Base-by-base conservation (phyloP, 2,113 vertebrate genomes). In the Pyrgilauda ruficollis region DNA sequence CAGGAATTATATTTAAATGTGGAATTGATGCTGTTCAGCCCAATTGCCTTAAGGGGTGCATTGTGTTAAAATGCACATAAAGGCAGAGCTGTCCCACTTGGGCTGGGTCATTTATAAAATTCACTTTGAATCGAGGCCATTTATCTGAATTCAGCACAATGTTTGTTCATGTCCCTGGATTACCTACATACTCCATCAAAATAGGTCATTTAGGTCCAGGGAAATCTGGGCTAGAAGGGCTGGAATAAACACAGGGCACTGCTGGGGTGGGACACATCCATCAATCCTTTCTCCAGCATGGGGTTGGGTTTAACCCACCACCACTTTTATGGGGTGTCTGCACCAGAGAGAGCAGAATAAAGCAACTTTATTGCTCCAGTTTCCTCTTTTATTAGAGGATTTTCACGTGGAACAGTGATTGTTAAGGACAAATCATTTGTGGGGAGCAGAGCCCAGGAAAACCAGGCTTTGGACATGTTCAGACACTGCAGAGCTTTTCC, bases 1-100 rank as follows among this genome's bases (percentile, higher is more conserved):
- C 70, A 90, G 89, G 94, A 97, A 93, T 96, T 87, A 75, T 33
- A 95, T 95, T 95, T 95, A 89, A 96, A 94, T 82, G 69, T 93
- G 90, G 69, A 89, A 92, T 82, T 90, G 76, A 82, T 89, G 62
- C 66, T 86, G 47, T 23, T 95, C 72, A 55, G 55, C 72, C 31
- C 33, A 52, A 80, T 50, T 44, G 94, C 93, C 84, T 37, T 43
- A 7, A 93, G 92, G 84, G 78, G 68, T 1, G 82, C 91, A 50
- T 84, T 68, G 83, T 89, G 80, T 59, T 68, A 21, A 61, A 78
- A 91, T 61, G 66, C 68, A 55, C 91, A n/a, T 2, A 47, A 70
- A 68, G 92, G 47, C 44, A 2, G 8, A 1, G 2, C 28, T 41
- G 47, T 83, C 93, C 94, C 92, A 15, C 82, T 89, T 91, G 96